Conservation (phyloP, 2,113 vertebrate species). For the Podarcis raffonei region DNA sequence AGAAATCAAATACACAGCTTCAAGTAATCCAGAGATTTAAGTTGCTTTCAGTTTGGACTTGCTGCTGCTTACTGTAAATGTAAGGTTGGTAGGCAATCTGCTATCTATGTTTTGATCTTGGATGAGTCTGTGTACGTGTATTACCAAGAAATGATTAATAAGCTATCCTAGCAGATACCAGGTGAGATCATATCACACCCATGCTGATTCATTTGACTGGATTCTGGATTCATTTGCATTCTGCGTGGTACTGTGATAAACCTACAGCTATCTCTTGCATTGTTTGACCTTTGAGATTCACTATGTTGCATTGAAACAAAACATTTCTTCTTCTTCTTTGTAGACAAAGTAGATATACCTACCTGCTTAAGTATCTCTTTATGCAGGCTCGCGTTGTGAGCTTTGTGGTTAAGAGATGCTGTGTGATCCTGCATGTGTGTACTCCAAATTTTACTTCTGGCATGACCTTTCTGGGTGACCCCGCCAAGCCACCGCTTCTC, state of each 20-base stretch:
- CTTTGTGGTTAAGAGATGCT: background rate
- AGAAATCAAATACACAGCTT: background rate
- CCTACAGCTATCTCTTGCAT: background rate
- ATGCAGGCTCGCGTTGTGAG: background rate
- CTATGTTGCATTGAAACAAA: background rate
- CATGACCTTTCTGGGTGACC: background rate
- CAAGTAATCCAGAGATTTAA: conserved; percentile 16
- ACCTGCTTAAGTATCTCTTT: background rate
- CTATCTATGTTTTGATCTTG: background rate
- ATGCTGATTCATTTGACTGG: background rate
- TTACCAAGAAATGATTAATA: background rate
- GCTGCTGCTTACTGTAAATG: background rate
- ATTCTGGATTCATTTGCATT: background rate
- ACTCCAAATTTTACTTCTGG: background rate
- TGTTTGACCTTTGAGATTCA: background rate
- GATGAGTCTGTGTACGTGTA: background rate
- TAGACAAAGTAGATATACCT: background rate
- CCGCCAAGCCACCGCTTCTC: background rate
- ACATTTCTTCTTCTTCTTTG: background rate
- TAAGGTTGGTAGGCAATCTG: background rate
- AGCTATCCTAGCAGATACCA: background rate
- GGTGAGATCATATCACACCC: background rate
- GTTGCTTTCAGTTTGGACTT: background rate
- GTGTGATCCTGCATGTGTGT: background rate
- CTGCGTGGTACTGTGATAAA: background rate